A percentile compares a stretch with the other conserved stretches of the same genome.
phyloP scores from a whole-genome alignment of 35 echinoderm and acorn worm species.

The Apostichopus japonicus region DNA sequence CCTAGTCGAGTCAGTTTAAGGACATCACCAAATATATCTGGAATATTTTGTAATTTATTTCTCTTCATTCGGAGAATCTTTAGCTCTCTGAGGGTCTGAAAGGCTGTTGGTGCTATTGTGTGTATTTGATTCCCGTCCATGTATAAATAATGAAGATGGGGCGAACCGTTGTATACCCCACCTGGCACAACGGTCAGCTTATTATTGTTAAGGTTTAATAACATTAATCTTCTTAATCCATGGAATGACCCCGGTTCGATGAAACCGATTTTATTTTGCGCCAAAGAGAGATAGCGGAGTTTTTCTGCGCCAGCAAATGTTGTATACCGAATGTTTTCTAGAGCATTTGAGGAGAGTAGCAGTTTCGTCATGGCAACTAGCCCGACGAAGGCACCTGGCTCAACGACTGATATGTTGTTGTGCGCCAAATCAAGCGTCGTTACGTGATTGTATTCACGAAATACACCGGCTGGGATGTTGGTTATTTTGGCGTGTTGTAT shows the following conservation, averaged over 20 bases:
- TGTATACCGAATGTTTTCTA: neutral
- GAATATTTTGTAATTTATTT: neutral
- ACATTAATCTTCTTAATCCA: neutral
- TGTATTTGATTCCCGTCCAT: neutral
- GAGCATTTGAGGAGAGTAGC: neutral
- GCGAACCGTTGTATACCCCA: neutral
- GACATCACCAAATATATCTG: conserved; percentile 12
- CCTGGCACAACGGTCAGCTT: neutral
- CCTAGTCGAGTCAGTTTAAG: neutral
- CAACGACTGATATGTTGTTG: neutral
- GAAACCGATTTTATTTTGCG: neutral
- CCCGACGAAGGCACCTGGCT: neutral
- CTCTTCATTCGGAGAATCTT: conserved; percentile 3
- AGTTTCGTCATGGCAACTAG: neutral
- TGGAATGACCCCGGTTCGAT: neutral
- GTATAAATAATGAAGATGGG: neutral
- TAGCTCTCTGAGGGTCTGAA: neutral
- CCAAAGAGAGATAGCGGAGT: neutral
- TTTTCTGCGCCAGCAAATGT: neutral
- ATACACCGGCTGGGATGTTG: neutral
- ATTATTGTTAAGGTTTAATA: neutral
- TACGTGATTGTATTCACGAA: neutral
- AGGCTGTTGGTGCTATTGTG: neutral
- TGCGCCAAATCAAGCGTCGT: neutral
- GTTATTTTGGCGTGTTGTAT: neutral